Evolutionary conservation across 1,140 invertebrate genomes (phyloP).

Genomic region (Drosophila lowei): DNA sequence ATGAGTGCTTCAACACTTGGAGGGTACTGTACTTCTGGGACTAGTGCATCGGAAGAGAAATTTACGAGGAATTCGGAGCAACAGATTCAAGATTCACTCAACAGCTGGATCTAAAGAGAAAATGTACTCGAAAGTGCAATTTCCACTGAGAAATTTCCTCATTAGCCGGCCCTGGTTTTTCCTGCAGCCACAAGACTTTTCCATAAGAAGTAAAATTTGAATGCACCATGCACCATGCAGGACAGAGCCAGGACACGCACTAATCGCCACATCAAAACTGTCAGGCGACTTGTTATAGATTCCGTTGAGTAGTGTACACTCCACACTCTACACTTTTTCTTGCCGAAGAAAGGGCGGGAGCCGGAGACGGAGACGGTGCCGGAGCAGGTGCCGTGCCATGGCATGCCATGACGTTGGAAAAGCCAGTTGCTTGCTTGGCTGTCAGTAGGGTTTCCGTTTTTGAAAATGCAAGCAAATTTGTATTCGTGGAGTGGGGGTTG

Average conservation of each 20-base stretch:
- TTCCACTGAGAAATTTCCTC: no score
- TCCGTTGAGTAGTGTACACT: constrained; percentile 32
- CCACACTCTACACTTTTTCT: constrained; percentile 19
- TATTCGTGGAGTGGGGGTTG: constrained; percentile 32
- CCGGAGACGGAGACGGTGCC: no score
- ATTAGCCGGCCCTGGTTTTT: no score
- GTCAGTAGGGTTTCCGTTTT: constrained; percentile 35
- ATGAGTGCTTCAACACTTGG: no score
- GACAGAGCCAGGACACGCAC: constrained; percentile 45
- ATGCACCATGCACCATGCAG: constrained; percentile 6
- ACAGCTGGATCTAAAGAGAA: no score
- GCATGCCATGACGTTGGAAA: neutral
- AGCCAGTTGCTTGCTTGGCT: constrained; percentile 35
- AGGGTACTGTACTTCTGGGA: no score
- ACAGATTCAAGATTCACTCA: no score
- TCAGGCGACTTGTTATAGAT: constrained; percentile 65
- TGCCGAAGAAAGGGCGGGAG: constrained; percentile 42
- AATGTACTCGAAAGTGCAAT: no score
- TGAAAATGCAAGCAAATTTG: constrained; percentile 31
- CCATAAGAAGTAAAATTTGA: no score
- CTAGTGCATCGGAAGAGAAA: no score
- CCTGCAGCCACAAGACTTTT: neutral
- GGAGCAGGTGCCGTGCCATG: neutral
- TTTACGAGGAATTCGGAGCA: no score
- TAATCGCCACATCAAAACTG: constrained; percentile 67